Evolutionary conservation across 2,888 invertebrate genomes (phyloP), one percentile per base, ranked within the genome.

Genomic region (Melinaea menophilus): DNA sequence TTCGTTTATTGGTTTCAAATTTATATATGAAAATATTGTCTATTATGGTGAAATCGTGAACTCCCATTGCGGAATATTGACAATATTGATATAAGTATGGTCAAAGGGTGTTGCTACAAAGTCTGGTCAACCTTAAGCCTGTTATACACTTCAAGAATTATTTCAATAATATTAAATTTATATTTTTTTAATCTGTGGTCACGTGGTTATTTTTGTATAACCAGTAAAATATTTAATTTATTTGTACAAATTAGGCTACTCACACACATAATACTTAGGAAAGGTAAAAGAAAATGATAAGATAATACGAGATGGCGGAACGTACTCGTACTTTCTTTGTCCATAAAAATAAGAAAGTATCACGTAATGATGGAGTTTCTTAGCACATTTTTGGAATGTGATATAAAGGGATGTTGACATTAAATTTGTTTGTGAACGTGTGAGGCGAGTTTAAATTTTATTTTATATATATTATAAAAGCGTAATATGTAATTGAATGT

Each of bases 71-170:
- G 68, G 71, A 72, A 69, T 58, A 61, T 67, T 69, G 71, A 69
- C 64, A 61, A 68, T 68, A 67, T 63, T 69, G 59, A 67, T 62
- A 73, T 75, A 79, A 79, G 71, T 67, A 68, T 74, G 78, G 79
- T 82, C 81, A 80, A 75, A 81, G 78, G 79, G 79, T 74, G 69
- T 31, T 31, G 5, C 5, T 9, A 41, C 11, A 22, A 22, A 41
- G 7, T 11, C 9, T 0, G 3, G 5, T 7, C 9, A 41, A 3
- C 1, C 9, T 41, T 41, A 41, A 41, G 41, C 41, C 41, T 9
- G 41, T 9, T 37, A 4, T 37, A 37, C 41, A 41, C 41, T 37
- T 37, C 35, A 35, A 41, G 7, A 41, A 1, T 11, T 9, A 41
- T 41, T 11, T 4, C 9, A 9, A 22, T 22, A 22, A 22, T 22